Conservation (phyloP, 2,888 invertebrate species). For the Apocheima hispidaria region DNA sequence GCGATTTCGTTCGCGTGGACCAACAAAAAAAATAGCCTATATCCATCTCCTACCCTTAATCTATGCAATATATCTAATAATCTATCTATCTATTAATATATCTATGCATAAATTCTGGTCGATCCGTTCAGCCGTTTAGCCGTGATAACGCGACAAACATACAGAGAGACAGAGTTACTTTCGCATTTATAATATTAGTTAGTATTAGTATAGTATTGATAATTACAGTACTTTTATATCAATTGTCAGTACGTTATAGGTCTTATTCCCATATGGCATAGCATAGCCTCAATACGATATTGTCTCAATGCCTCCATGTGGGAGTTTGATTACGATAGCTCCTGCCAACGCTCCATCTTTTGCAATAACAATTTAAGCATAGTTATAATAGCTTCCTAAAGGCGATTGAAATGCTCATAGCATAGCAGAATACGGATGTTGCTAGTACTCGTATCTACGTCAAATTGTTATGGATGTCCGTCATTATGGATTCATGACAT, state of each 20-base stretch:
- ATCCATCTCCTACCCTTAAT: too few species aligned
- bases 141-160: too few species aligned
- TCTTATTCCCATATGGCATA: slow-evolving; percentile 3
- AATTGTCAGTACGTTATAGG: not conserved
- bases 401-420: slow-evolving; percentile 15
- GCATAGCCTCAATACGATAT: slow-evolving; percentile 11
- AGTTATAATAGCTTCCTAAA: not conserved
- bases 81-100: too few species aligned
- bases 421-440: slow-evolving; percentile 21
- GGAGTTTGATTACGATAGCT: slow-evolving; percentile 32
- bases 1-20: too few species aligned
- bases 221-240: not conserved
- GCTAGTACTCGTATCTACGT: slow-evolving; percentile 10
- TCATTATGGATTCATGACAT: slow-evolving; percentile 10
- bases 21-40: too few species aligned
- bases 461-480: slow-evolving; percentile 13
- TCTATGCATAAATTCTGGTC: too few species aligned
- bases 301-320: slow-evolving; percentile 25
- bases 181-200: too few species aligned
- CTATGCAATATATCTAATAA: too few species aligned
- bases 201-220: too few species aligned
- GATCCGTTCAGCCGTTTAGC: too few species aligned
- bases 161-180: too few species aligned
- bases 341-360: slow-evolving; percentile 6
- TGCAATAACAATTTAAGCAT: slow-evolving; percentile 17